These are phyloP conservation scores for Bergia puertoricense DNA, from an alignment of 92 coral and sea anemone species.

Conservation along the genomic window DNA sequence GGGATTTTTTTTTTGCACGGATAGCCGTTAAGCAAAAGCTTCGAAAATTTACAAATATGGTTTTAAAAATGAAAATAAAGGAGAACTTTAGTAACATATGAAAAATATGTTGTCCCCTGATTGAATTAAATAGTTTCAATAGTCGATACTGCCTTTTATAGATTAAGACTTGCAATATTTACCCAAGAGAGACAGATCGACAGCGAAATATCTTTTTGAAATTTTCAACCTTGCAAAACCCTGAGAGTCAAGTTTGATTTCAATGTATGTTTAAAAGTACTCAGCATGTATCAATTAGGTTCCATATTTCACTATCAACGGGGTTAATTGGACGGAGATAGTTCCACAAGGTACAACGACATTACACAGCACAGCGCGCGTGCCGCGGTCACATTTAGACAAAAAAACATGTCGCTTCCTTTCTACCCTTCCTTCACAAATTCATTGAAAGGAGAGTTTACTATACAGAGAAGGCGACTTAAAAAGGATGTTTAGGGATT, in stretches of 20 bases:
- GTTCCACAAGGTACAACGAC: neutral
- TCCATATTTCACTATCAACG: conserved; percentile 1
- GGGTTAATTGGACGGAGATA: conserved; percentile 30
- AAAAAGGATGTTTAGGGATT: neutral
- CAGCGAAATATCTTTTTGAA: too few relatives aligned
- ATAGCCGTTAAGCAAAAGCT: too few relatives aligned
- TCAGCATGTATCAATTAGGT: neutral
- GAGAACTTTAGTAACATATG: too few relatives aligned
- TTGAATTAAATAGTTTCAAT: too few relatives aligned
- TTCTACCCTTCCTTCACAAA: neutral
- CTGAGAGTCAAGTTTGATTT: neutral
- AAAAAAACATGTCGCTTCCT: neutral
- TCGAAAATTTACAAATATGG: too few relatives aligned
- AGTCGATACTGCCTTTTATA: too few relatives aligned
- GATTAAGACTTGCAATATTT: too few relatives aligned
- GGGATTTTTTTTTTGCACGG: too few relatives aligned
- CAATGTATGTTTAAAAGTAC: conserved; percentile 3
- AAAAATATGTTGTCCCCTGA: too few relatives aligned
- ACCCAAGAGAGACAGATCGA: too few relatives aligned
- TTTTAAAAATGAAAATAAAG: too few relatives aligned
- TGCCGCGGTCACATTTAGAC: neutral
- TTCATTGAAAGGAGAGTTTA: neutral
- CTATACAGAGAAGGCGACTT: neutral
- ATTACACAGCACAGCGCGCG: neutral
- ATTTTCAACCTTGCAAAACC: neutral